These are phyloP conservation scores for Zaprionus ornatus DNA, from an alignment of 1,140 invertebrate genomes.

Conservation along the genomic window DNA sequence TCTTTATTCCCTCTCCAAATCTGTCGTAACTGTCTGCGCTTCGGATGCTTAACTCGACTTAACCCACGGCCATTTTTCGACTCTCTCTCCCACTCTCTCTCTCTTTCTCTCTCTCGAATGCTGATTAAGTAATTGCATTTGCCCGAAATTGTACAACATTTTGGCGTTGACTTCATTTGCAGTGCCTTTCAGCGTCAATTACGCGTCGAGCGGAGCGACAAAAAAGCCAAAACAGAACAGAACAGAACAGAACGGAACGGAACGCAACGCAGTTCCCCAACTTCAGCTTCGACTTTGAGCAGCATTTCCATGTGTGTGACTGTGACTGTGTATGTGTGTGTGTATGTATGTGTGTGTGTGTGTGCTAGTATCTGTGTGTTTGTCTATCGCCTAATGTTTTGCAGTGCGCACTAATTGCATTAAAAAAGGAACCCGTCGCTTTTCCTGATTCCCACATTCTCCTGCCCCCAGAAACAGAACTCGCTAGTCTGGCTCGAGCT, in stretches of 20 bases:
- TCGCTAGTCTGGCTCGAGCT: slow-evolving; percentile 56
- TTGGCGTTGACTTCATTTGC: slow-evolving; percentile 80
- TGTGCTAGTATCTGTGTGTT: slow-evolving; percentile 34
- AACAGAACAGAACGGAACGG: neutral
- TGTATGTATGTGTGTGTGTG: slow-evolving; percentile 11
- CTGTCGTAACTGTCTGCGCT: slow-evolving; percentile 1
- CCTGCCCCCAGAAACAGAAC: slow-evolving; percentile 6
- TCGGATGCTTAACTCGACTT: slow-evolving; percentile 23
- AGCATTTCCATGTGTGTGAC: slow-evolving; percentile 9
- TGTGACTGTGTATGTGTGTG: slow-evolving; percentile 18
- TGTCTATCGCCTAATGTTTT: slow-evolving; percentile 70
- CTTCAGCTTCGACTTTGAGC: neutral
- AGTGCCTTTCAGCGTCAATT: slow-evolving; percentile 77
- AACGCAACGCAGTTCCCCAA: neutral
- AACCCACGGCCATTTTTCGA: slow-evolving; percentile 39
- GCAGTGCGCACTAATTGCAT: slow-evolving; percentile 75
- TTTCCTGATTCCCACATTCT: neutral
- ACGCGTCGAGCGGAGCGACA: slow-evolving; percentile 39
- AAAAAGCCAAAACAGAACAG: slow-evolving; percentile 32
- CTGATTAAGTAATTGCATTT: slow-evolving; percentile 81
- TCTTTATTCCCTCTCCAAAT: neutral
- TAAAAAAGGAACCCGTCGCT: slow-evolving; percentile 61
- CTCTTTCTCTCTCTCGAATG: slow-evolving; percentile 38
- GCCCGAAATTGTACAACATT: slow-evolving; percentile 73
- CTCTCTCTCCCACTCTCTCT: neutral